These are phyloP conservation scores for Cenopis cana DNA, from an alignment of 2,888 invertebrate genomes.

Conservation along the genomic window DNA sequence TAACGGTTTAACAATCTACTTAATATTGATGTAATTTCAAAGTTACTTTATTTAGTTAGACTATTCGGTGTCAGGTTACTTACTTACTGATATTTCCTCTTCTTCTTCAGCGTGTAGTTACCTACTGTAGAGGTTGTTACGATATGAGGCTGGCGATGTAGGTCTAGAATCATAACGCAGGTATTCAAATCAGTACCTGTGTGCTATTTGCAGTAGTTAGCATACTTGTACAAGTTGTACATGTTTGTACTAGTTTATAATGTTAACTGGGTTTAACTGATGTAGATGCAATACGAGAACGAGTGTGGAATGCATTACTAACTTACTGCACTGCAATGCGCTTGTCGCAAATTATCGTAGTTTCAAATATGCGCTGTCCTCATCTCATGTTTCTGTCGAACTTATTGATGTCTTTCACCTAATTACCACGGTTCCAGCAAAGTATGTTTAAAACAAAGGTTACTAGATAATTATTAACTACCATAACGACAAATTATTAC, in stretches of 20 bases:
- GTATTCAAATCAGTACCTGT: too few species aligned
- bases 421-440: not conserved
- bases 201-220: not conserved
- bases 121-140: too few species aligned
- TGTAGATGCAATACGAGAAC: not conserved
- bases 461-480: not conserved
- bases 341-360: too few species aligned
- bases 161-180: too few species aligned
- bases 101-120: too few species aligned
- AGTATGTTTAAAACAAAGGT: not conserved
- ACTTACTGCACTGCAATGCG: not conserved
- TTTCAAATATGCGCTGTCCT: not conserved
- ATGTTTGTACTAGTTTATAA: too few species aligned
- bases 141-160: too few species aligned
- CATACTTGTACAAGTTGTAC: too few species aligned
- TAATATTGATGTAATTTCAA: too few species aligned
- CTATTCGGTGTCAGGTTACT: not conserved
- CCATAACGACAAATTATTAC: conserved; percentile 3
- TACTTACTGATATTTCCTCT: not conserved
- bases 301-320: not conserved
- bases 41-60: too few species aligned
- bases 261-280: too few species aligned
- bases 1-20: too few species aligned
- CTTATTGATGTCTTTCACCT: not conserved
- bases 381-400: not conserved